Conservation (phyloP, 1,140 invertebrate genomes). For the Paralvinella palmiformis region DNA sequence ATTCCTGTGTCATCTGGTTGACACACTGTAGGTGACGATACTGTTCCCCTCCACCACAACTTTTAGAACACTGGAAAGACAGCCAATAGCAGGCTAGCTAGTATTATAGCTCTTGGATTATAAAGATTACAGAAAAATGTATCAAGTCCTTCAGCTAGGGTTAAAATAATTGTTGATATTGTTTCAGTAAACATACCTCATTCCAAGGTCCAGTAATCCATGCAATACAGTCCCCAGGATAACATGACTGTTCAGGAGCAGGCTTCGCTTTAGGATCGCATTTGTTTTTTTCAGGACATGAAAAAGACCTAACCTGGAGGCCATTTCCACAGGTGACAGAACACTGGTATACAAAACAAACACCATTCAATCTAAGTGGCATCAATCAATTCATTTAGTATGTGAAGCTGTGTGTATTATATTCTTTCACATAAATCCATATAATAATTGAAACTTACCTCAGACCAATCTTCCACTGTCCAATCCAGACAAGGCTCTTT, state of each 20-base stretch:
- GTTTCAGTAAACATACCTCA: conserved; percentile 32
- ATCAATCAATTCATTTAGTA: too few species aligned
- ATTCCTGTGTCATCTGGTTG: conserved; percentile 43
- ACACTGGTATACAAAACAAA: conserved; percentile 39
- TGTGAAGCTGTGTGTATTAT: too few species aligned
- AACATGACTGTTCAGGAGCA: conserved; percentile 27
- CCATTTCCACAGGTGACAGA: conserved; percentile 46
- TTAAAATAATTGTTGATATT: neutral
- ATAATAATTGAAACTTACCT: conserved; percentile 28
- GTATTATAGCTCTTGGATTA: neutral
- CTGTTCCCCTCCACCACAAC: conserved; percentile 39
- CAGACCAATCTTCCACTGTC: conserved; percentile 39
- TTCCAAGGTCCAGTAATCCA: conserved; percentile 52
- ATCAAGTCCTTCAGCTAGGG: neutral
- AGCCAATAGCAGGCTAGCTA: neutral
- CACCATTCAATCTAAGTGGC: too few species aligned
- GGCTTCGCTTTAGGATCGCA: conserved; percentile 45
- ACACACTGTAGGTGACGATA: conserved; percentile 47
- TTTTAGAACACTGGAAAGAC: conserved; percentile 37
- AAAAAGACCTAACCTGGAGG: conserved; percentile 33
- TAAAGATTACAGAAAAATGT: neutral
- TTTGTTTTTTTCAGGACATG: conserved; percentile 31
- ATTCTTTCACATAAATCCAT: neutral
- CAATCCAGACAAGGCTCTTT: conserved; percentile 41
- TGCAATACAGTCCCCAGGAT: conserved; percentile 34